Evolutionary conservation across 2,888 invertebrate species (phyloP).

Genomic region (Sinodicranocentrus sp.): DNA sequence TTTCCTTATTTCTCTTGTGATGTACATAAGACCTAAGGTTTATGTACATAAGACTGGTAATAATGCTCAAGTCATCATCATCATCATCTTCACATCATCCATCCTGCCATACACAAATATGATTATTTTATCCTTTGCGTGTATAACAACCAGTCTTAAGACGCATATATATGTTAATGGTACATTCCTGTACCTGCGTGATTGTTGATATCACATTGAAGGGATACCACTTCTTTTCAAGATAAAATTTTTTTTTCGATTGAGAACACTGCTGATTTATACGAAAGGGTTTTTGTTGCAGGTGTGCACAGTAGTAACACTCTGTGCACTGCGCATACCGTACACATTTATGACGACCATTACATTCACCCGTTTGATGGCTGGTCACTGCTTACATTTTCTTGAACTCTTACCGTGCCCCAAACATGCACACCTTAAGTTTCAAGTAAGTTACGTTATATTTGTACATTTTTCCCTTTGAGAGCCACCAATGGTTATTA

Average conservation of each 20-base stretch:
- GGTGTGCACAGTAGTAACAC: neutral
- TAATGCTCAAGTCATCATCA: neutral
- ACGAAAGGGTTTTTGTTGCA: conserved; percentile 8
- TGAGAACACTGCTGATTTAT: conserved; percentile 6
- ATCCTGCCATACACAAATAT: neutral
- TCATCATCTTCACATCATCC: conserved; percentile 12
- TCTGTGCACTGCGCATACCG: no score
- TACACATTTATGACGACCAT: neutral
- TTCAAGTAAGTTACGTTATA: neutral
- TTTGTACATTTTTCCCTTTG: neutral
- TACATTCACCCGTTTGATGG: conserved; percentile 1
- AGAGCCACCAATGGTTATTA: neutral
- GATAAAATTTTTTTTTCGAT: conserved; percentile 7
- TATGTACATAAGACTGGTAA: neutral
- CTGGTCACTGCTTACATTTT: conserved; percentile 4
- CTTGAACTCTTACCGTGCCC: neutral
- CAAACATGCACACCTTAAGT: neutral
- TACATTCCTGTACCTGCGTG: neutral
- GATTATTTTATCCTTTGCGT: neutral
- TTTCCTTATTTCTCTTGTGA: neutral
- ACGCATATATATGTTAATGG: neutral
- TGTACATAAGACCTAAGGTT: neutral
- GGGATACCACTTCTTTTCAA: neutral
- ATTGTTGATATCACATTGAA: neutral
- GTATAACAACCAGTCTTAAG: neutral